phyloP scores from a whole-genome alignment of 2,113 vertebrate genomes.

The Verasper variegatus region DNA sequence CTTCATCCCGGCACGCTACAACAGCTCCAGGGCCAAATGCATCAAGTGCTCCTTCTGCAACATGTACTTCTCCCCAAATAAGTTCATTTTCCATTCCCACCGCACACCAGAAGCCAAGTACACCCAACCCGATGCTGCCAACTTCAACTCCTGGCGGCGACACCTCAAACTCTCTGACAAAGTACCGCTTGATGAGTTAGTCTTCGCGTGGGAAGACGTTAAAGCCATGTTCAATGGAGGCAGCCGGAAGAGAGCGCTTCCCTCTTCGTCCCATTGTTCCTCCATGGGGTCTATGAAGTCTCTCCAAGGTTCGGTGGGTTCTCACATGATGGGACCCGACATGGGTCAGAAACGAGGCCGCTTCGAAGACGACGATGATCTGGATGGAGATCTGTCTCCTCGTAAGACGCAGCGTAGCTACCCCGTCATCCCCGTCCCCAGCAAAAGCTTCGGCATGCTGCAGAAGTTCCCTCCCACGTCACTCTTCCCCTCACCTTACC shows the following conservation, averaged over 20 bases:
- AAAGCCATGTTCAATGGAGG: constrained; percentile 99
- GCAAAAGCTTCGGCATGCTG: constrained; percentile 91
- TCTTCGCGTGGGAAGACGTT: constrained; percentile 96
- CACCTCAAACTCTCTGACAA: constrained; percentile 93
- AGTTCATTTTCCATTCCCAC: constrained; percentile 98
- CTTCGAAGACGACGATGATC: constrained; percentile 91
- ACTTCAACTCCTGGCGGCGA: constrained; percentile 98
- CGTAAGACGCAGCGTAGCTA: constrained; percentile 88
- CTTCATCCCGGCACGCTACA: constrained; percentile 96
- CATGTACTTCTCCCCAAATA: constrained; percentile 98
- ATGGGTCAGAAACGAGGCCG: constrained; percentile 87
- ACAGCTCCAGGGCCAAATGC: constrained; percentile 97
- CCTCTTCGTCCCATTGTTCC: constrained; percentile 80
- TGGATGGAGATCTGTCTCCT: constrained; percentile 80
- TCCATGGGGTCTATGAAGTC: constrained; percentile 83
- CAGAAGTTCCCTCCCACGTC: constrained; percentile 92
- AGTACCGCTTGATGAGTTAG: constrained; percentile 86
- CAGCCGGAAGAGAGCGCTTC: constrained; percentile 90
- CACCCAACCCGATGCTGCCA: constrained; percentile 98
- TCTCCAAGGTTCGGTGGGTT: constrained; percentile 79
- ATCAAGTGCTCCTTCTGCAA: constrained; percentile 98
- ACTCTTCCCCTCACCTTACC: constrained; percentile 91
- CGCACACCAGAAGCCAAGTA: constrained; percentile 95
- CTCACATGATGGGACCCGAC: constrained; percentile 89
- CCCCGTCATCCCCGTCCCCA: constrained; percentile 94